Percentiles rank a stretch among this genome's conserved stretches.
phyloP scores from a whole-genome alignment of 2,113 vertebrate genomes.

The Passer domesticus region DNA sequence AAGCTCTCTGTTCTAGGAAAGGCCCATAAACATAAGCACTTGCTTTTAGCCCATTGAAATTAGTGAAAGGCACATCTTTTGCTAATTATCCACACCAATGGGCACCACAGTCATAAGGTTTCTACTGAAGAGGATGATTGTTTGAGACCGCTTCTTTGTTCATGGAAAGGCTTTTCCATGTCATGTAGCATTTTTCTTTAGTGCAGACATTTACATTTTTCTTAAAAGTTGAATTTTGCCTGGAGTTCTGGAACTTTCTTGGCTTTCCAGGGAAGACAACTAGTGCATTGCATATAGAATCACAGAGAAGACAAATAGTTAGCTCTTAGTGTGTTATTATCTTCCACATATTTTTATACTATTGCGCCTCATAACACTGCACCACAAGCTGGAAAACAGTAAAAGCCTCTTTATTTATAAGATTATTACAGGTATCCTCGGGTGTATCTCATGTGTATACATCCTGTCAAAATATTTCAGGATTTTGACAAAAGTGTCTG shows the following conservation, averaged over 20 bases:
- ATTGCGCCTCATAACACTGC: conserved; percentile 17
- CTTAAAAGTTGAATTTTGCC: neutral
- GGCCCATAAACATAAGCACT: neutral
- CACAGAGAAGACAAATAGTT: neutral
- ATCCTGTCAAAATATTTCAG: conserved; percentile 58
- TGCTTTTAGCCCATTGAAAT: neutral
- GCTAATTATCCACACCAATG: neutral
- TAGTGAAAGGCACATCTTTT: neutral
- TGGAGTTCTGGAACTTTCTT: neutral
- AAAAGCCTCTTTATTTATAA: conserved; percentile 58
- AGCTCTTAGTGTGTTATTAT: neutral
- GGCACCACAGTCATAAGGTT: neutral
- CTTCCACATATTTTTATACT: conserved; percentile 4
- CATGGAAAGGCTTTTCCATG: neutral
- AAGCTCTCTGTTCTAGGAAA: neutral
- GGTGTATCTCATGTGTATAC: conserved; percentile 26
- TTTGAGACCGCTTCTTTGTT: neutral
- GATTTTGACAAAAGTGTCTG: conserved; percentile 42
- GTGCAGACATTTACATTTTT: neutral
- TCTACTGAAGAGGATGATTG: neutral
- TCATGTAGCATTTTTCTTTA: neutral
- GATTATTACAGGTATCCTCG: conserved; percentile 47
- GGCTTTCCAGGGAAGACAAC: neutral
- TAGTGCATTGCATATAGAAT: neutral
- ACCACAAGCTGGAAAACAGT: conserved; percentile 35